Conservation (phyloP, 2,888 invertebrate genomes). For the Nomada hirtipes region DNA sequence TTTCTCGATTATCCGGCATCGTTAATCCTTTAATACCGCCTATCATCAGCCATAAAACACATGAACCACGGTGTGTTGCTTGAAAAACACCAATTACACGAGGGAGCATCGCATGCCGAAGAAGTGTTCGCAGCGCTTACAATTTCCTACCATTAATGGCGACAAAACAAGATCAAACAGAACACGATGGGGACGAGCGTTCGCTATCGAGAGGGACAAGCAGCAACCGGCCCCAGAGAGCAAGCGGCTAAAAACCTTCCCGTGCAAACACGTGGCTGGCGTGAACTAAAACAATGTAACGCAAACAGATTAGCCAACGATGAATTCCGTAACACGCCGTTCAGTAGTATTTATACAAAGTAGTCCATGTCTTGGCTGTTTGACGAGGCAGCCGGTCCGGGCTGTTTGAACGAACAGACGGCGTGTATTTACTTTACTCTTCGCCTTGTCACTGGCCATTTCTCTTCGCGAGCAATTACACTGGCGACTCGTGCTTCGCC, state of each 20-base stretch:
- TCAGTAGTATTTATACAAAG: constrained; percentile 55
- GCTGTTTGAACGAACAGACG: constrained; percentile 52
- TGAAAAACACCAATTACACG: neutral
- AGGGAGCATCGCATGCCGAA: neutral
- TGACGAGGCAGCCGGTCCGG: constrained; percentile 37
- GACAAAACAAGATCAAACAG: constrained; percentile 16
- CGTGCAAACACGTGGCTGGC: constrained; percentile 23
- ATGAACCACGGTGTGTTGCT: constrained; percentile 2
- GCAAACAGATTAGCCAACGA: constrained; percentile 59
- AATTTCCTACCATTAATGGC: constrained; percentile 4
- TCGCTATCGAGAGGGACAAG: neutral
- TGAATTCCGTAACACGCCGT: constrained; percentile 45
- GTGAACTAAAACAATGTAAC: constrained; percentile 52
- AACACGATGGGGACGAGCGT: neutral
- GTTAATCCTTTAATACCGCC: too few species aligned
- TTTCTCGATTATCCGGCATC: neutral
- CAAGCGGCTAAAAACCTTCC: constrained; percentile 20
- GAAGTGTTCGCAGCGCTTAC: neutral
- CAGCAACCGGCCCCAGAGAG: neutral
- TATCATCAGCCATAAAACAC: neutral
- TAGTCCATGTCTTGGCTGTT: constrained; percentile 58
- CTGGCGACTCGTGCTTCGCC: constrained; percentile 56
- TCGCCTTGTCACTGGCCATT: constrained; percentile 60
- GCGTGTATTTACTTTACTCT: constrained; percentile 59
- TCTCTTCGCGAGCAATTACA: constrained; percentile 55